Evolutionary conservation across 2,113 vertebrate species (phyloP), one percentile per base, ranked within the genome.

Genomic region (Acrocephalus arundinaceus): DNA sequence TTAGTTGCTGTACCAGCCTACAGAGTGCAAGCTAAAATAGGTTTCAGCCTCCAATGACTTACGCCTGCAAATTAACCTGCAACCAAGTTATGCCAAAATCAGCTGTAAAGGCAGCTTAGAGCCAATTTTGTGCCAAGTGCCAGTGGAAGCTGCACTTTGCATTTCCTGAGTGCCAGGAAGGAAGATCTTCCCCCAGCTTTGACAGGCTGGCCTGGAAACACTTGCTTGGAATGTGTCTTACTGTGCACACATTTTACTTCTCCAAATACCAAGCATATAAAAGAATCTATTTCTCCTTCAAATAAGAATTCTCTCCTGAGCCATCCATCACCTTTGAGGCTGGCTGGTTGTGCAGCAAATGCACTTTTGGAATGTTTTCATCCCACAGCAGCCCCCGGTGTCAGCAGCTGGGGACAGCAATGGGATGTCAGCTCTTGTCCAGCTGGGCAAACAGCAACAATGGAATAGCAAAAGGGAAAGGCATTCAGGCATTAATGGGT

Each of bases 401-500:
- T n/a, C 75, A 87, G 67, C 85, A 83, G 85, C 88, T 62, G 82
- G 79, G 71, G 58, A 52, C 59, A 96, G 81, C 83, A 89, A 43
- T 37, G 51, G 35, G 58, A n/a, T 4, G 63, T 10, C 41, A 4
- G 1, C 31, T 58, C 83, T 28, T 22, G 24, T 71, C 82, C 93
- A 92, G 95, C 79, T 96, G 90, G 90, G 90, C 93, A 94, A 95
- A 92, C 4, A 96, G 90, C 76, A 92, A 83, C 72, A 43, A 70
- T 54, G 39, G 65, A 30, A 33, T 11, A n/a, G 43, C 57, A 73
- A 71, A 83, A 85, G 17, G 20, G 58, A 87, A 96, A 87, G 33
- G 63, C 78, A 89, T 48, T 83, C 58, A 68, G 82, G 52, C 93
- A 43, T 13, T 13, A 63, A 91, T 0, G 31, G 25, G 28, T 22